These are phyloP conservation scores for Caenorhabditis sp. DNA, from an alignment of 2,888 invertebrate species.

Conservation along the genomic window DNA sequence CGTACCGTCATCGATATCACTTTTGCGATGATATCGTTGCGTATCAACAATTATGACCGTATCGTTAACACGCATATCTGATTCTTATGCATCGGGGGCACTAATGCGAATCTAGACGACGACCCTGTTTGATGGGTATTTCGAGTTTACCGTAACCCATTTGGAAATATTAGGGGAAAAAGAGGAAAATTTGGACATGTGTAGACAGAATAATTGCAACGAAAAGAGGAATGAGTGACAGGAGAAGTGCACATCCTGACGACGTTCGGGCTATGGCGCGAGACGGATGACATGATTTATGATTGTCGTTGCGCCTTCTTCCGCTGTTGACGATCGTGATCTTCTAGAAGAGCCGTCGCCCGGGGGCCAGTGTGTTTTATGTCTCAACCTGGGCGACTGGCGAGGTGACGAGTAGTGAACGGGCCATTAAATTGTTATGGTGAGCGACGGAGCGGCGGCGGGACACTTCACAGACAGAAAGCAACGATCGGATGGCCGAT, in stretches of 20 bases:
- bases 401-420: neutral
- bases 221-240: neutral
- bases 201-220: neutral
- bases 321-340: neutral
- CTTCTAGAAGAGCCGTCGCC: neutral
- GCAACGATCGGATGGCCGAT: neutral
- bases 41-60: constrained; percentile 18
- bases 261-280: neutral
- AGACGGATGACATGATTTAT: constrained; percentile 30
- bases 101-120: constrained; percentile 8
- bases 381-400: constrained; percentile 9
- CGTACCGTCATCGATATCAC: constrained; percentile 6
- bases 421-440: constrained; percentile 27
- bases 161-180: neutral
- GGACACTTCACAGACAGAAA: constrained; percentile 3
- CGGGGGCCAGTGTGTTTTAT: no score
- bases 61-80: constrained; percentile 47
- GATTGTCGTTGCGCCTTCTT: neutral
- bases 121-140: neutral
- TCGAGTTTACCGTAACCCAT: neutral
- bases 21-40: neutral
- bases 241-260: constrained; percentile 4
- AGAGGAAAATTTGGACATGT: neutral
- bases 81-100: constrained; percentile 32
- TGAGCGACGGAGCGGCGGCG: neutral